These are phyloP conservation scores for Anguilla rostrata DNA, from an alignment of 2,113 vertebrate genomes.

Conservation along the genomic window DNA sequence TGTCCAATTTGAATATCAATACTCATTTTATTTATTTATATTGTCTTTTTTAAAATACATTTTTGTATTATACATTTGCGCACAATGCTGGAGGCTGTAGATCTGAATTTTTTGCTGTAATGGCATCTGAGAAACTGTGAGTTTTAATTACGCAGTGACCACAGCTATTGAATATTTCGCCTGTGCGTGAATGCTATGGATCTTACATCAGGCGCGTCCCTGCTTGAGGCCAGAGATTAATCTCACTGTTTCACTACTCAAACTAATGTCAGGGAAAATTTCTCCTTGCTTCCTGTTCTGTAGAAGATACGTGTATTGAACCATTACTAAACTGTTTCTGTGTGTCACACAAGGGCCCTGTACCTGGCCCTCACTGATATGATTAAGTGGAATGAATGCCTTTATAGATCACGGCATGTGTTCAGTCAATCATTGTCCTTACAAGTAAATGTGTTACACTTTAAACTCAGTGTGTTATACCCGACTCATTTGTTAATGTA, in stretches of 20 bases:
- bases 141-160: background rate
- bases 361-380: background rate
- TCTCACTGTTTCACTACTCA: background rate
- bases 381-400: background rate
- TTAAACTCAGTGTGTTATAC: too few species aligned
- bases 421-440: too few species aligned
- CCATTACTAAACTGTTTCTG: background rate
- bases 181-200: background rate
- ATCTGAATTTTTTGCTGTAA: background rate
- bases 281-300: background rate
- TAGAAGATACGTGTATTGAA: background rate
- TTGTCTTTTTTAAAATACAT: background rate
- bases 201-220: background rate
- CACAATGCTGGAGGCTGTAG: background rate
- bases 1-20: background rate
- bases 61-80: background rate
- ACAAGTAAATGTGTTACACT: too few species aligned
- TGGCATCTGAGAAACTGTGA: background rate
- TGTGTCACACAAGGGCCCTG: background rate
- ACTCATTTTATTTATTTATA: background rate
- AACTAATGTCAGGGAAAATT: background rate
- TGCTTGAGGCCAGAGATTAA: background rate
- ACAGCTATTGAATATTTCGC: background rate
- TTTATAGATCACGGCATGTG: too few species aligned
- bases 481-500: too few species aligned